Evolutionary conservation across 2,888 invertebrate species (phyloP).

Genomic region (Lagria hirta): DNA sequence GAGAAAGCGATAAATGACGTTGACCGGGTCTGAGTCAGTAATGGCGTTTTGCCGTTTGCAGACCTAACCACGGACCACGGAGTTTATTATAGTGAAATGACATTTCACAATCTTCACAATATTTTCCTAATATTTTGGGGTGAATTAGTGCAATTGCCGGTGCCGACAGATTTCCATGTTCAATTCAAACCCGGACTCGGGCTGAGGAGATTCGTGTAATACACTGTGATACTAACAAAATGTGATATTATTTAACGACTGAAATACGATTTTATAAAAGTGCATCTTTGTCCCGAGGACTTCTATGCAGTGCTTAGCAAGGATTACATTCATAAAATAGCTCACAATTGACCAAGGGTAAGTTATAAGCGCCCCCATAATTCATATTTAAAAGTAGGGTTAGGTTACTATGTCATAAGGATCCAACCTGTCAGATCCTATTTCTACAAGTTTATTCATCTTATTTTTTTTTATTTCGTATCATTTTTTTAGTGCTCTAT

Average conservation of each 20-base stretch:
- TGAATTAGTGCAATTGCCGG: conserved; percentile 22
- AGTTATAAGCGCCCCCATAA: conserved; percentile 1
- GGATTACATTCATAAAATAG: conserved; percentile 8
- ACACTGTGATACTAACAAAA: conserved; percentile 45
- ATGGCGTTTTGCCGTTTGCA: conserved; percentile 41
- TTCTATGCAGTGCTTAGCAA: conserved; percentile 19
- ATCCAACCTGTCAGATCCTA: conserved; percentile 23
- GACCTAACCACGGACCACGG: conserved; percentile 41
- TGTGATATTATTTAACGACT: conserved; percentile 37
- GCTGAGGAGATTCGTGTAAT: conserved; percentile 27
- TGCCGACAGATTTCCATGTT: conserved; percentile 11
- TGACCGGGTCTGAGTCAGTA: conserved; percentile 39
- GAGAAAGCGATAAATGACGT: conserved; percentile 34
- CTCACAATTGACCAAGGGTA: neutral
- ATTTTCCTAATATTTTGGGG: conserved; percentile 7
- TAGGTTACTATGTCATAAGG: conserved; percentile 25
- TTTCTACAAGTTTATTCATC: too few species aligned
- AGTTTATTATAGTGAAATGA: conserved; percentile 39
- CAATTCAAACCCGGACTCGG: too few species aligned
- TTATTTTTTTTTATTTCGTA: neutral
- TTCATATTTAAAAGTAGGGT: conserved; percentile 22
- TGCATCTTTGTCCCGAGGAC: conserved; percentile 17
- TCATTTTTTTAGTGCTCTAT: too few species aligned
- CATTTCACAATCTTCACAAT: conserved; percentile 32
- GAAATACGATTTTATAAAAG: conserved; percentile 28